Evolutionary conservation across 2,888 invertebrate species (phyloP).

Genomic region (Meliscaeva auricollis): DNA sequence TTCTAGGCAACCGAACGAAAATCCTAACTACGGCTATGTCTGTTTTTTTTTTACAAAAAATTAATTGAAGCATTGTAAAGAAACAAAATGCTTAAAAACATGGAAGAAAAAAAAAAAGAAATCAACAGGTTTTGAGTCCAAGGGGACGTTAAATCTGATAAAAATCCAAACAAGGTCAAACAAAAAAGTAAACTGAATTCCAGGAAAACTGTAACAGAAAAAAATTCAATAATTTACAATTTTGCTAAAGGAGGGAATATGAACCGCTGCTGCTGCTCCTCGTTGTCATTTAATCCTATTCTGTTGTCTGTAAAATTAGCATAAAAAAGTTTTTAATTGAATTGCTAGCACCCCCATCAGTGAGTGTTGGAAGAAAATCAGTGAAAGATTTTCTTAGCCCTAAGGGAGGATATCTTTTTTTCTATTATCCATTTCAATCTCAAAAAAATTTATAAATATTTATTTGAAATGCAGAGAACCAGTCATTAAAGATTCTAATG

Average conservation of each 20-base stretch:
- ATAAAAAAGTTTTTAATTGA: conserved; percentile 43
- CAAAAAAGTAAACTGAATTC: conserved; percentile 6
- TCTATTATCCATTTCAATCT: neutral
- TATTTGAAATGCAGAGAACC: conserved; percentile 25
- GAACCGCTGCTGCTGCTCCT: conserved; percentile 26
- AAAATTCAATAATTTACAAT: conserved; percentile 31
- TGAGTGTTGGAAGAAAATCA: conserved; percentile 25
- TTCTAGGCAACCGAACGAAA: too few species aligned
- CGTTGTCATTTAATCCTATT: conserved; percentile 34
- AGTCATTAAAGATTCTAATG: conserved; percentile 34
- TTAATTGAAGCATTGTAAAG: too few species aligned
- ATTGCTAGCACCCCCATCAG: conserved; percentile 26
- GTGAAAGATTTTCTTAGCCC: neutral
- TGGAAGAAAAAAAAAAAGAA: neutral
- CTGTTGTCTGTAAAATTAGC: conserved; percentile 18
- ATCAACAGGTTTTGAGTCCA: conserved; percentile 20
- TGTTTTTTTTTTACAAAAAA: too few species aligned
- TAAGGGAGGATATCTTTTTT: conserved; percentile 2
- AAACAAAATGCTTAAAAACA: too few species aligned
- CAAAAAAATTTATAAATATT: conserved; percentile 34
- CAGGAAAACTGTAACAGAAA: neutral
- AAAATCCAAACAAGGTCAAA: conserved; percentile 19
- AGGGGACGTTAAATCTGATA: conserved; percentile 22
- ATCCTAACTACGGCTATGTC: too few species aligned
- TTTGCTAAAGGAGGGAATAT: conserved; percentile 25